phyloP scores from a whole-genome alignment of 2,113 vertebrate species.

The Anolis sagrei region DNA sequence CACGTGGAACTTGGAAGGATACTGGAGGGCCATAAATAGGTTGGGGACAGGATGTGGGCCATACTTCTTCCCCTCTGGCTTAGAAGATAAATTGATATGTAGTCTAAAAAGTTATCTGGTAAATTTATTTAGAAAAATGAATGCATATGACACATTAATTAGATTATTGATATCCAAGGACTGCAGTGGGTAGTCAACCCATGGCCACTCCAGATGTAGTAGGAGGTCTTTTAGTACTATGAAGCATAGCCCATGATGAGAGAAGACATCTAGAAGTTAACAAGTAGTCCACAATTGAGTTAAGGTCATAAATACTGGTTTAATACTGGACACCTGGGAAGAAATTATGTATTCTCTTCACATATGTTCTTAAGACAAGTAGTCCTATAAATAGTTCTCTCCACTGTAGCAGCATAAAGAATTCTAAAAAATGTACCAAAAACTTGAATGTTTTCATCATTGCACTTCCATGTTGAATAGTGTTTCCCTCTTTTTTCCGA shows the following conservation, averaged over 20 bases:
- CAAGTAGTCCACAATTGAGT: too few relatives aligned
- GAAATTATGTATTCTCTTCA: background rate
- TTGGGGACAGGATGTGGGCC: too few relatives aligned
- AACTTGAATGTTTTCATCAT: background rate
- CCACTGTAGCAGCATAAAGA: background rate
- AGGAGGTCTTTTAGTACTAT: too few relatives aligned
- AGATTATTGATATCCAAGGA: conserved; percentile 18
- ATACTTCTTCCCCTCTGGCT: too few relatives aligned
- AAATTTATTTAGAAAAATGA: background rate
- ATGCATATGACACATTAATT: background rate
- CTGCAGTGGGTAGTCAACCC: background rate
- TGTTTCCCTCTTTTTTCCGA: background rate
- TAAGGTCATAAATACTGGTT: background rate
- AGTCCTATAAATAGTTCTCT: background rate
- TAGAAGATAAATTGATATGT: background rate
- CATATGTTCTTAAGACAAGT: background rate
- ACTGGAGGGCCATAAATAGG: too few relatives aligned
- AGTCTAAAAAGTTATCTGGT: background rate
- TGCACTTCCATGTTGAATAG: background rate
- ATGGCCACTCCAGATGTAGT: too few relatives aligned
- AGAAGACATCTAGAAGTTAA: too few relatives aligned
- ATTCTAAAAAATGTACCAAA: background rate
- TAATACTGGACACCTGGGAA: background rate
- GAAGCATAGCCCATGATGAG: too few relatives aligned
- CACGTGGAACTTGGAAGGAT: too few relatives aligned